phyloP scores from a whole-genome alignment of 2,113 vertebrate species.

The Baryphthengus martii region DNA sequence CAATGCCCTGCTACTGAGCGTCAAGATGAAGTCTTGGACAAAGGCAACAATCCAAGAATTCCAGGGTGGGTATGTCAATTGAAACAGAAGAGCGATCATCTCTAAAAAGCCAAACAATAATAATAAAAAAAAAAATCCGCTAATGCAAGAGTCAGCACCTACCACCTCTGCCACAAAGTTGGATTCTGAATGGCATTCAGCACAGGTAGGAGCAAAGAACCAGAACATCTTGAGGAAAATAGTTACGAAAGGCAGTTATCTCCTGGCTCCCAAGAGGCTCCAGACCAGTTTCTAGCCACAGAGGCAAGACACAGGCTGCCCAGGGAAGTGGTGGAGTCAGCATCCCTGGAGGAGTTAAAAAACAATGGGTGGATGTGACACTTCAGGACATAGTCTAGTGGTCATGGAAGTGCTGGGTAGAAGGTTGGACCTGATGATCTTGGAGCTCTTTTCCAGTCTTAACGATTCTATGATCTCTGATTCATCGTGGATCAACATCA shows the following conservation, averaged over 20 bases:
- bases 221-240: background rate
- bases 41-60: background rate
- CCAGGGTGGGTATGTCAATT: rapidly evolving
- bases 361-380: too few species aligned
- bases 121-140: background rate
- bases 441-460: too few species aligned
- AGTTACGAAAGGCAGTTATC: background rate
- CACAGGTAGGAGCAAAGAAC: background rate
- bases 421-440: too few species aligned
- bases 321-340: too few species aligned
- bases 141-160: background rate
- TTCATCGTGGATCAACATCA: background rate
- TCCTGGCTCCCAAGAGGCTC: background rate
- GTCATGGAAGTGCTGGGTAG: too few species aligned
- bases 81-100: too few species aligned
- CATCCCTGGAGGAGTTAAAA: too few species aligned
- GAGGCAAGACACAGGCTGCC: background rate
- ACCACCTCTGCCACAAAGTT: background rate
- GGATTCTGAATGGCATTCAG: background rate
- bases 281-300: background rate
- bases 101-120: background rate
- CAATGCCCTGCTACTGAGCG: background rate
- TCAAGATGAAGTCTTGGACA: background rate
- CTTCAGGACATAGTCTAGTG: too few species aligned
- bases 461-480: too few species aligned